Base-by-base conservation (phyloP, 2,797 vertebrate genomes). In the Hydrophis major region DNA sequence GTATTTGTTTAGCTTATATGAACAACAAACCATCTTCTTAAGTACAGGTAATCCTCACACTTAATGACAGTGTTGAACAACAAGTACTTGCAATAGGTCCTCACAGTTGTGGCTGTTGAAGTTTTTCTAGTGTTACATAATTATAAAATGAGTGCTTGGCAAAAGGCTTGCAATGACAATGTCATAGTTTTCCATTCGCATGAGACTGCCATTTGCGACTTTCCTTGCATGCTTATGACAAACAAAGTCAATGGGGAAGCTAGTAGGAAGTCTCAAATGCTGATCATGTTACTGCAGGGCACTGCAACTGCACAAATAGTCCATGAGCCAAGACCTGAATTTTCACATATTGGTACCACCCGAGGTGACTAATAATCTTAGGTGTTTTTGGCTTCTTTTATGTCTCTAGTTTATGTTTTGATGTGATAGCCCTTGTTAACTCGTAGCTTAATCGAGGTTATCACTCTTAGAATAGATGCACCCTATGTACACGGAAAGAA, bases 1-100 rank as follows among this genome's bases (percentile, higher is more conserved):
- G 91, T 92, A 93, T 93, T 87, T n/a, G 95, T 91, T 95, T 94
- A 96, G 88, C 92, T 96, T 93, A 95, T 93, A 94, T 95, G 96
- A 96, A 83, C 92, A 96, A 94, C 13, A 90, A 0, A 16, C 60
- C 94, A 93, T 91, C 94, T 94, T 8, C 87, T 95, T 87, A 94
- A 89, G 28, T 0, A 92, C 92, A 42, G 88, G 11, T n/a, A 66
- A 11, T 66, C 27, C 11, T 13, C 28, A 66, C 61, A 66, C 61
- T n/a, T 63, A 28, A 6, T 20, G 50, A 60, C 59, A 8, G 59
- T 22, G 4, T 20, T 22, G 57, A 20, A 59, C 57, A 59, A 59
- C 6, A 18, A 5, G 4, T 59, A 59, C 18, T 28, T 27, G 8
- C 25, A 27, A 61, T 32, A 69, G 32, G 32, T 74, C 16, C 16